Evolutionary conservation across 2,113 vertebrate genomes (phyloP), one percentile per base, ranked within the genome.

Genomic region (Nibea albiflora): DNA sequence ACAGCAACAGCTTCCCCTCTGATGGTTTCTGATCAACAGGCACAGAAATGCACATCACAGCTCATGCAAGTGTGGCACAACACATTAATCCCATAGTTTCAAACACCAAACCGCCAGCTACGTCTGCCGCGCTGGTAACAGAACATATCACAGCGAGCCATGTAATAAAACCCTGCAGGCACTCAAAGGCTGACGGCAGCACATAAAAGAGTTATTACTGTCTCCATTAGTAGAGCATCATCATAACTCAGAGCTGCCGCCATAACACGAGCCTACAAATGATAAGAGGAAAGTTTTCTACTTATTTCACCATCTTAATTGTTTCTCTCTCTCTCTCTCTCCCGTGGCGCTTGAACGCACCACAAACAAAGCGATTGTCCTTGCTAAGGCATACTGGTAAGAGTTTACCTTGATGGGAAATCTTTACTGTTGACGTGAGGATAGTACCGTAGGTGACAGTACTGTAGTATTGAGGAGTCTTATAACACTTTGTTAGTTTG

Each of bases 181-280:
- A 73, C 84, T 78, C 57, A 46, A 49, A 50, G 57, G 31, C 70
- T 81, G 58, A 66, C 3, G 12, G 65, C 24, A 20, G 54, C 73
- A 60, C 62, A 81, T 86, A 71, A 58, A 73, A 73, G 73, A 71
- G 60, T 80, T 83, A 78, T 83, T 74, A 75, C 54, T 53, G 64
- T 83, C 77, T 78, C 80, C 83, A 88, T 85, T 80, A 85, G 72
- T 11, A 60, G 57, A 58, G 31, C 80, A 83, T 78, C 80, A 83
- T 76, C 76, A 62, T 83, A 81, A 85, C 63, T 83, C 76, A 54
- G 35, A 52, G 46, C 46, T 31, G 35, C 46, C 47, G 49, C 68
- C 74, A 49, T 24, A 64, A 74, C 52, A 64, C 3, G 2, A 76
- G 66, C 28, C 44, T 52, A 11, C 60, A 60, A 15, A 61, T 71